These are phyloP conservation scores for Andrena marginata DNA, from an alignment of 2,888 invertebrate species.

Conservation along the genomic window DNA sequence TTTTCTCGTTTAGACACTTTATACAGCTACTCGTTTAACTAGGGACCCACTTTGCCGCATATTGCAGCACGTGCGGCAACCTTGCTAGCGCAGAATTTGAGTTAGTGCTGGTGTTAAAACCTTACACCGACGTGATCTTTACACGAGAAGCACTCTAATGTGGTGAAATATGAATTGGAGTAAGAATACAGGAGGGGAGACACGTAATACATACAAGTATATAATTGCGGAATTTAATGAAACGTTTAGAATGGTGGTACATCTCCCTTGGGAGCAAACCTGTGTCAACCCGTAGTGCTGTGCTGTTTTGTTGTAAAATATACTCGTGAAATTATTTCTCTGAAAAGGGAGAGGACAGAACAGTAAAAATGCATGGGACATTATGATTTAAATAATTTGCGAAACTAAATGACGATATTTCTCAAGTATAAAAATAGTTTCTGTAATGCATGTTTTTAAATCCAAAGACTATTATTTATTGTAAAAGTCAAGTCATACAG, in stretches of 20 bases:
- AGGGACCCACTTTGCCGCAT: slow-evolving; percentile 46
- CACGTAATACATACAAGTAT: slow-evolving; percentile 21
- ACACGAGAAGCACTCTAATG: slow-evolving; percentile 33
- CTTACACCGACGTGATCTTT: slow-evolving; percentile 31
- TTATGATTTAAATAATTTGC: too few species aligned
- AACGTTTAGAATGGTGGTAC: background rate
- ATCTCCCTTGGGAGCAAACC: too few species aligned
- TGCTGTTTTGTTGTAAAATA: too few species aligned
- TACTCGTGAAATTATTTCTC: too few species aligned
- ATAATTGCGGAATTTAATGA: slow-evolving; percentile 27
- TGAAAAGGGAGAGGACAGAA: too few species aligned
- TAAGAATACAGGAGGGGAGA: background rate
- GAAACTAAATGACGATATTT: too few species aligned
- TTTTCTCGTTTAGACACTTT: slow-evolving; percentile 48
- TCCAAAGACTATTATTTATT: too few species aligned
- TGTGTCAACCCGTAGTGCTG: too few species aligned
- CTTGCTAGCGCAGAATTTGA: slow-evolving; percentile 49
- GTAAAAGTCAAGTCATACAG: too few species aligned
- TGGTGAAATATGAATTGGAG: slow-evolving; percentile 41
- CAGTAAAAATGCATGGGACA: too few species aligned
- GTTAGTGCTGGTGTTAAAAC: slow-evolving; percentile 39
- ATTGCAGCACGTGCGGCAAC: slow-evolving; percentile 51
- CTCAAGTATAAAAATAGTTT: too few species aligned
- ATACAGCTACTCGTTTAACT: slow-evolving; percentile 44
- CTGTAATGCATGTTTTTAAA: too few species aligned